Conservation (phyloP, 2,113 vertebrate genomes). For the Desmodus rotundus region DNA sequence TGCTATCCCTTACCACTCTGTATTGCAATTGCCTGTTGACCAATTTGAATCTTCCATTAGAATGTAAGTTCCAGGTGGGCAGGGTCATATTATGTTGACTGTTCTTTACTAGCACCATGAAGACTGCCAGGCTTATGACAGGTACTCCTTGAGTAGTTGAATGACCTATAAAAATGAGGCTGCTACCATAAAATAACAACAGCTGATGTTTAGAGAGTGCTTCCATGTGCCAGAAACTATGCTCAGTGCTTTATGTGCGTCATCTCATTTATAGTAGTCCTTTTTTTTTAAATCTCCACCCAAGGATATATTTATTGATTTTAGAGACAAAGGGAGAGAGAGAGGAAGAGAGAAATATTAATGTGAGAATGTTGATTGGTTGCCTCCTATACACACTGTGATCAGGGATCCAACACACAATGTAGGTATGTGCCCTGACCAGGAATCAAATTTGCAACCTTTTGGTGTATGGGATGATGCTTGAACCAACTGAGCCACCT, state of each 20-base stretch:
- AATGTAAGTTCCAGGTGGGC: background rate
- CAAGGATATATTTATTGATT: too few species aligned
- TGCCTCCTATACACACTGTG: too few species aligned
- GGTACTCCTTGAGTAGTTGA: background rate
- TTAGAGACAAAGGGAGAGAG: too few species aligned
- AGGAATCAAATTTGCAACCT: too few species aligned
- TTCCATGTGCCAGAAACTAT: background rate
- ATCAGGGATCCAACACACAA: too few species aligned
- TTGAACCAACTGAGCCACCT: too few species aligned
- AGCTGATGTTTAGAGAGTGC: background rate
- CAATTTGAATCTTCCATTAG: background rate
- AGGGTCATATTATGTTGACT: too few species aligned
- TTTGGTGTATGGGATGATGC: too few species aligned
- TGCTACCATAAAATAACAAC: too few species aligned
- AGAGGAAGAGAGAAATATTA: too few species aligned
- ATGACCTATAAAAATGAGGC: background rate
- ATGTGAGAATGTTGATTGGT: too few species aligned
- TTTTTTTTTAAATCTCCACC: background rate
- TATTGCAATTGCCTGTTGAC: background rate
- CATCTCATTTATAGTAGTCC: background rate
- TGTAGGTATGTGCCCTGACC: too few species aligned
- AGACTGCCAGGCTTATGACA: background rate
- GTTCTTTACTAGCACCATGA: background rate
- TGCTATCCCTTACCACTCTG: rapidly evolving
- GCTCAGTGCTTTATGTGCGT: background rate